A percentile compares a stretch with the other conserved stretches of the same genome.
Conservation (phyloP, 2,888 invertebrate genomes). For the Lepidocyrtinus sp. region DNA sequence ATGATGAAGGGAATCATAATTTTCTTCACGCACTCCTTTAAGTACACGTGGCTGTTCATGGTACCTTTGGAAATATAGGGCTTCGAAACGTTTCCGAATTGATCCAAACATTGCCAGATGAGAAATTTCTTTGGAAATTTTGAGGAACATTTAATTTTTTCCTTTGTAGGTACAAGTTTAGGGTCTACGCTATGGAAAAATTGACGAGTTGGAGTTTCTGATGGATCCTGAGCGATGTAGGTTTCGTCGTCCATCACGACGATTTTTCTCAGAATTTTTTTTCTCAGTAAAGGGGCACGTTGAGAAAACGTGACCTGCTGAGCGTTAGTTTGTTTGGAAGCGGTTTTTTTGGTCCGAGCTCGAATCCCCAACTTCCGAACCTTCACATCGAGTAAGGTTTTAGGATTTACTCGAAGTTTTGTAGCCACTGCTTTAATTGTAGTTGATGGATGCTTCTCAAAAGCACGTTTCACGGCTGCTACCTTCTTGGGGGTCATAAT, state of each 20-base stretch:
- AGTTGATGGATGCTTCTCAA: constrained; percentile 12
- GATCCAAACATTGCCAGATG: constrained; percentile 29
- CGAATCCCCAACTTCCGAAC: constrained; percentile 48
- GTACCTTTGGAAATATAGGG: constrained; percentile 32
- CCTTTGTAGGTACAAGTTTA: constrained; percentile 10
- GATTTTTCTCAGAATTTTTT: constrained; percentile 41
- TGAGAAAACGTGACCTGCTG: constrained; percentile 15
- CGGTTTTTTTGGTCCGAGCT: constrained; percentile 29
- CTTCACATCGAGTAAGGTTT: constrained; percentile 11
- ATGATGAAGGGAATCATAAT: constrained; percentile 46
- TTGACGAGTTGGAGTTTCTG: constrained; percentile 28
- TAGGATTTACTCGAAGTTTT: constrained; percentile 31
- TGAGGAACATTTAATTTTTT: constrained; percentile 31
- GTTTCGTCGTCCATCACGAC: constrained; percentile 51
- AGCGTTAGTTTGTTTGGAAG: constrained; percentile 23
- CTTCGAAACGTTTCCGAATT: constrained; percentile 43
- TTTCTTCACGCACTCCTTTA: constrained; percentile 38
- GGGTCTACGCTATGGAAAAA: constrained; percentile 31
- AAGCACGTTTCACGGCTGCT: constrained; percentile 18
- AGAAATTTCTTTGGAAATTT: constrained; percentile 48
- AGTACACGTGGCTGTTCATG: constrained; percentile 30
- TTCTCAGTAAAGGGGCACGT: constrained; percentile 14
- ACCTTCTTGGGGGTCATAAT: constrained; percentile 26
- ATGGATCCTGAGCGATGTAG: constrained; percentile 29
- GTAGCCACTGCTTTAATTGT: constrained; percentile 28